Conservation (phyloP, 2,888 invertebrate species). For the Tridacna crocea region DNA sequence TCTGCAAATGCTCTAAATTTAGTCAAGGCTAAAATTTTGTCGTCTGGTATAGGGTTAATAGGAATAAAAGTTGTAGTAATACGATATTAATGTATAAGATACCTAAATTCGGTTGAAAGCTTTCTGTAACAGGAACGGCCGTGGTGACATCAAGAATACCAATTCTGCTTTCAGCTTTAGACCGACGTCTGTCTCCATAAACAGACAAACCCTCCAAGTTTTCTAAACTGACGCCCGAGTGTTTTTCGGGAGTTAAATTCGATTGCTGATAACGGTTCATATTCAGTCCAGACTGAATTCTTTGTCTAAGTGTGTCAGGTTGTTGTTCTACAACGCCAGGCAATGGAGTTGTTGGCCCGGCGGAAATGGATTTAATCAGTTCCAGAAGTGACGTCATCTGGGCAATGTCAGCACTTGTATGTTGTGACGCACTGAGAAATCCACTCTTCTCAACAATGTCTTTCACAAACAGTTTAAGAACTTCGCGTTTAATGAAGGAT, state of each 20-base stretch:
- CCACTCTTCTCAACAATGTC: slow-evolving; percentile 57
- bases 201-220: slow-evolving; percentile 27
- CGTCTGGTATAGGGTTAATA: too few relatives aligned
- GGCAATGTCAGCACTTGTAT: slow-evolving; percentile 22
- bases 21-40: too few relatives aligned
- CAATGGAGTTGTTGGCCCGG: neutral
- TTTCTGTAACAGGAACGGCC: slow-evolving; percentile 1
- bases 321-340: neutral
- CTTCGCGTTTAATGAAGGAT: slow-evolving; percentile 37
- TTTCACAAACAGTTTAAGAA: slow-evolving; percentile 50
- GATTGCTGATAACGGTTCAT: slow-evolving; percentile 15
- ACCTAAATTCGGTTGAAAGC: slow-evolving; percentile 12
- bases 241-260: neutral
- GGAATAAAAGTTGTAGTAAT: too few relatives aligned
- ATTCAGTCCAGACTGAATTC: neutral
- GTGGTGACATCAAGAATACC: neutral
- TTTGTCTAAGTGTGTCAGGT: neutral
- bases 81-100: neutral
- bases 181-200: slow-evolving; percentile 10
- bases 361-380: slow-evolving; percentile 22
- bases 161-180: neutral
- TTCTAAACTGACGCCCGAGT: neutral
- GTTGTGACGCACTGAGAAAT: slow-evolving; percentile 19
- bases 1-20: too few relatives aligned
- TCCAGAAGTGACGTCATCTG: slow-evolving; percentile 30